A percentile compares a stretch with the other conserved stretches of the same genome.
phyloP scores from a whole-genome alignment of 2,888 invertebrate species.

The Melinaea menophilus region DNA sequence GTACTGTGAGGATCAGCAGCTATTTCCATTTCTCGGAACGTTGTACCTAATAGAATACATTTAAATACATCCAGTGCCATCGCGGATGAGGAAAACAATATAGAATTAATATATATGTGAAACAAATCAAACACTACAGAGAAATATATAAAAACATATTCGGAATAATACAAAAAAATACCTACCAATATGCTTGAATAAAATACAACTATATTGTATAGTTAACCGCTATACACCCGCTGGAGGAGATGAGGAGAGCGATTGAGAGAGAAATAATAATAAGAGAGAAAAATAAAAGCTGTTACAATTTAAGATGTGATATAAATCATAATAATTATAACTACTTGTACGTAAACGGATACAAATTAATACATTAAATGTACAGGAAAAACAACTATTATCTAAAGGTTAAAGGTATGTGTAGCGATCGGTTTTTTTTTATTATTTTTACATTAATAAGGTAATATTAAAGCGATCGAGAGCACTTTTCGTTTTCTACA shows the following conservation, averaged over 20 bases:
- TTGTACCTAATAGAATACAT: neutral
- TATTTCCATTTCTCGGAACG: neutral
- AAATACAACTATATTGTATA: too few relatives aligned
- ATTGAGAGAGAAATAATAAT: constrained; percentile 14
- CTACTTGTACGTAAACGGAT: constrained; percentile 45
- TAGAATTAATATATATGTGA: too few relatives aligned
- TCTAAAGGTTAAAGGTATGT: constrained; percentile 33
- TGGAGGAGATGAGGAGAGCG: constrained; percentile 13
- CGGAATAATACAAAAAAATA: too few relatives aligned
- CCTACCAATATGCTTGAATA: too few relatives aligned
- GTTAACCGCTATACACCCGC: too few relatives aligned
- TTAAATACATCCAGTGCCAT: too few relatives aligned
- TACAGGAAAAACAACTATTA: constrained; percentile 33
- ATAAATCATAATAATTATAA: constrained; percentile 24
- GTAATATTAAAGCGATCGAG: neutral
- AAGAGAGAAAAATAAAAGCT: neutral
- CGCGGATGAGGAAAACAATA: too few relatives aligned
- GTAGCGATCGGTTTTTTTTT: constrained; percentile 13
- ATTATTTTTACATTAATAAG: constrained; percentile 13
- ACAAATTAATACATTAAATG: constrained; percentile 31
- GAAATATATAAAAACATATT: too few relatives aligned
- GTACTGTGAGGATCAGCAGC: neutral
- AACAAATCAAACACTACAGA: too few relatives aligned
- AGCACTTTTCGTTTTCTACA: constrained; percentile 4
- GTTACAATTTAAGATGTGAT: constrained; percentile 14